These are phyloP conservation scores for Acanthiza pusilla DNA, from an alignment of 2,797 vertebrate genomes.

Conservation along the genomic window DNA sequence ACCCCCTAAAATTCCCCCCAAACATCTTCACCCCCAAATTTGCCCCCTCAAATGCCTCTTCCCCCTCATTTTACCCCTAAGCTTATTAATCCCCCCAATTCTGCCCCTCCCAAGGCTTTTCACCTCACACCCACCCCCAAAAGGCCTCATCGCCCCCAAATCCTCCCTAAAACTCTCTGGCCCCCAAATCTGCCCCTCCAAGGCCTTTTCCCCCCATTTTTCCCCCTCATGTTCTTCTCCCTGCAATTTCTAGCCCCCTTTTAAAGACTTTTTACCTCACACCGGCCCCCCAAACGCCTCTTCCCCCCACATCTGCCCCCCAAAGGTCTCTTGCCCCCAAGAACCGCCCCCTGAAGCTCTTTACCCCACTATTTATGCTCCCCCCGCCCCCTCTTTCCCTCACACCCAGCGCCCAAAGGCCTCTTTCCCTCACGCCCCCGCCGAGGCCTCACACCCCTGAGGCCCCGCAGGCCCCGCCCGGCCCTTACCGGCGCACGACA, in stretches of 20 bases:
- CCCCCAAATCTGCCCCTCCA: neutral
- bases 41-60: fast-evolving
- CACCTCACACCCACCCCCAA: neutral
- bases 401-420: neutral
- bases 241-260: fast-evolving
- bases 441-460: neutral
- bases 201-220: neutral
- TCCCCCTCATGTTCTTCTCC: fast-evolving
- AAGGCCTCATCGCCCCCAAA: neutral
- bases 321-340: neutral
- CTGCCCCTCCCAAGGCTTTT: neutral
- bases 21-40: fast-evolving
- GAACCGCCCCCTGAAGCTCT: neutral
- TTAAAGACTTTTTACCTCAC: neutral
- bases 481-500: neutral
- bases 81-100: fast-evolving
- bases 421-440: neutral
- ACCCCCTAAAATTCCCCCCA: fast-evolving
- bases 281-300: too few species aligned
- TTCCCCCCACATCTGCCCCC: neutral
- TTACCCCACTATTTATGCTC: neutral
- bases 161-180: neutral
- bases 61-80: fast-evolving
- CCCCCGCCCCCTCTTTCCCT: neutral
- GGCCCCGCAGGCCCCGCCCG: neutral